Base-by-base conservation (phyloP, 2,113 vertebrate species). In the Fregetta grallaria region DNA sequence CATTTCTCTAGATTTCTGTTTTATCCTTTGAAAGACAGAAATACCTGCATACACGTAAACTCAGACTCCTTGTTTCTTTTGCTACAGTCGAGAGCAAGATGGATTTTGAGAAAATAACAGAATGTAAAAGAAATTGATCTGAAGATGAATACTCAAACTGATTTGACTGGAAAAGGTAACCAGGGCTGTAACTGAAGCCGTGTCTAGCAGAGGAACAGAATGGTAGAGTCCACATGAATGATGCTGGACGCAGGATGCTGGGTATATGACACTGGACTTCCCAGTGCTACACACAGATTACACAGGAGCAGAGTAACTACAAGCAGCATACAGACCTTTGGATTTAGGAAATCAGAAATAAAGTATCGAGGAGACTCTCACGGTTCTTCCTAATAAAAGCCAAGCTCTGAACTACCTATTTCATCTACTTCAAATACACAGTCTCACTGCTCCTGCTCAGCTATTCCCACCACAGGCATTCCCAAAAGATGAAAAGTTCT, bases 61-160 rank as follows among this genome's bases (percentile, higher is more conserved):
- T 61, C 65, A 47, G 40, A 90, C 71, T 83, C 89, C 52, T 32
- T 77, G 68, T 22, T 62, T 81, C 83, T 91, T 42, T 32, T 56
- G 58, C 78, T 40, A 34, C 7, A 61, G 52, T 58, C 22, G 38
- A 80, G 65, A 76, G n/a, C 19, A 87, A 89, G 76, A 67, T 3
- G 36, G 66, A 89, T 94, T 94, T 92, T 84, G 68, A 94, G 73
- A 97, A 95, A 96, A 59, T 26, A 94, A 55, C 9, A 50, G 56
- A 88, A 77, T 88, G 81, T 13, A 56, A 83, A 95, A 95, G 47
- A 95, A 97, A 91, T 26, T 50, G 72, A 88, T 85, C 74, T 89
- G 45, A 96, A 95, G 91, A 86, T 88, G 92, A 95, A 38, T 5
- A 79, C 27, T 82, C 34, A 59, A 67, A 49, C 44, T 94, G 82